Base-by-base conservation (phyloP, 1,140 invertebrate genomes). In the Myzus persicae region DNA sequence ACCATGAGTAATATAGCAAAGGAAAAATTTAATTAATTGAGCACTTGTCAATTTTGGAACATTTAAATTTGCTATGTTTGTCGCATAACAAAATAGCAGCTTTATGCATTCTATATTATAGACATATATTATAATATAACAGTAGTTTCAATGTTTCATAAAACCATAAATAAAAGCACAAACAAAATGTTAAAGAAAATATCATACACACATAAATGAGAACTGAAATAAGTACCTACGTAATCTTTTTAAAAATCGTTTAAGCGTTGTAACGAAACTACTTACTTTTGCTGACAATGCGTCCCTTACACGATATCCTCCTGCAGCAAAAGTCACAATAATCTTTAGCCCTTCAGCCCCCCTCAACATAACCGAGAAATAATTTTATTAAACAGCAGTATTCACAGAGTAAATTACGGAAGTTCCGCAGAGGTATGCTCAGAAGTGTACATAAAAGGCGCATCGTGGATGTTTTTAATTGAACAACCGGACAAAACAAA, bases 401-500 rank as follows among this genome's bases (percentile, higher is more conserved):
- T 88, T 88, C 44, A 14, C 48, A 54, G 38, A 89, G 88, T 89
- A 89, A 89, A 89, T 89, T 51, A 51, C 88, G 24, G 87, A 36
- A 54, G 46, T 54, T 54, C 1, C 4, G 18, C 48, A 48, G 48
- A 40, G 44, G 44, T 24, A 89, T 38, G n/a, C 14, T 14, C 2
- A 48, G 44, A 2, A 88, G 85, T 36, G 20, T 38, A 89, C 46
- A 89, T 24, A 89, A 54, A 89, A 54, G n/a, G 87, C 87, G 87
- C 87, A 89, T 38, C 87, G 40, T 38, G 48, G 51, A 67, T 90
- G 89, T 82, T 84, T 93, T 93, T 84, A 84, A 84, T 84, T 84
- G 91, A 93, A 93, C 76, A 51, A 36, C 31, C 4, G 91, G 44
- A 87, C 40, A 54, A 85, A 93, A 93, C 91, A 85, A 93, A 93